These are phyloP conservation scores for Nyctereutes procyonoides DNA, from an alignment of 2,113 vertebrate species.

Conservation along the genomic window DNA sequence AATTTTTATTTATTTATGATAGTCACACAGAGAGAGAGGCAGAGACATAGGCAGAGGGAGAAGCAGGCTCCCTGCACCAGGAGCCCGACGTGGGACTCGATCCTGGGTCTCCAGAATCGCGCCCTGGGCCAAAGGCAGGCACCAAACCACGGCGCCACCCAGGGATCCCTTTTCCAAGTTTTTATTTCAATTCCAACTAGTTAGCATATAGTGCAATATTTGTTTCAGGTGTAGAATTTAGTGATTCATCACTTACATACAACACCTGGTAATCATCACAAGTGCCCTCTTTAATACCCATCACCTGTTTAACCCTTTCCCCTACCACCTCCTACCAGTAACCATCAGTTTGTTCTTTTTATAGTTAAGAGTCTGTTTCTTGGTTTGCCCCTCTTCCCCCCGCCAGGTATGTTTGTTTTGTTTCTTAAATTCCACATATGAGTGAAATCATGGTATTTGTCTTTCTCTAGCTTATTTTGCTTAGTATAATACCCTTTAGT, in stretches of 20 bases:
- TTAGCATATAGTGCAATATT: not conserved
- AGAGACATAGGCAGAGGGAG: no score
- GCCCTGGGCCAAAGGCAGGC: no score
- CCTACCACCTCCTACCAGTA: not conserved
- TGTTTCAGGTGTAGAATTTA: not conserved
- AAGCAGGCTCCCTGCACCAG: no score
- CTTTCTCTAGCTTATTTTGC: not conserved
- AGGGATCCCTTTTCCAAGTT: not conserved
- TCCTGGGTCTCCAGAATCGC: no score
- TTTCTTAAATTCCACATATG: not conserved
- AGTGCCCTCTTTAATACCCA: not conserved
- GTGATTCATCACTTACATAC: not conserved
- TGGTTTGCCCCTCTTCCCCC: not conserved
- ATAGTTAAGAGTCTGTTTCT: not conserved
- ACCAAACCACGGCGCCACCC: no score
- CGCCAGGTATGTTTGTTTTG: not conserved
- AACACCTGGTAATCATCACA: not conserved
- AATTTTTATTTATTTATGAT: no score
- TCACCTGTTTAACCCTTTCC: not conserved
- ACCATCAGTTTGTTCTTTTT: not conserved
- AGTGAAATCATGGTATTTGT: not conserved
- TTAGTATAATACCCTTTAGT: not conserved
- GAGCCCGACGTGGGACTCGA: no score
- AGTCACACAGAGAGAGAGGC: no score
- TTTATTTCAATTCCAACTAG: not conserved